Evolutionary conservation across 2,113 vertebrate species (phyloP).

Genomic region (Dasyprocta punctata): DNA sequence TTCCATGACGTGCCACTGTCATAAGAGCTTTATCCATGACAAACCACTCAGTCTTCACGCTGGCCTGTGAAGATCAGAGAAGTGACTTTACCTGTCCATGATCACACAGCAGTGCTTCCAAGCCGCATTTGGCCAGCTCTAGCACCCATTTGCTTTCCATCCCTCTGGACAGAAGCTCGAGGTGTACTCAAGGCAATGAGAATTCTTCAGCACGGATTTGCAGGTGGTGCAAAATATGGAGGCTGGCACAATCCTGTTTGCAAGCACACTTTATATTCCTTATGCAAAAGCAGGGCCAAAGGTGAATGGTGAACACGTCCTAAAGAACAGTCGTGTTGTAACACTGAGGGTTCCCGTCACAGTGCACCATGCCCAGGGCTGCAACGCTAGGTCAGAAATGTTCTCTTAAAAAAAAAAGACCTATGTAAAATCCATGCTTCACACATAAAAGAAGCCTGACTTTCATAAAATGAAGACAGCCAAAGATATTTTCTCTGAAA

Average conservation of each 20-base stretch:
- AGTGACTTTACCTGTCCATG: not conserved
- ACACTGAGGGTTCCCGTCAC: not conserved
- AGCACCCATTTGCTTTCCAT: not conserved
- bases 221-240: not conserved
- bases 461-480: constrained; percentile 22
- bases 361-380: not conserved
- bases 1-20: not conserved
- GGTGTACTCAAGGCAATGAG: not conserved
- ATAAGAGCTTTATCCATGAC: not conserved
- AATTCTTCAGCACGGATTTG: not conserved
- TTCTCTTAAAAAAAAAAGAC: not conserved
- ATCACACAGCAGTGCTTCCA: not conserved
- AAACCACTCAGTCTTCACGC: not conserved
- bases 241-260: not conserved
- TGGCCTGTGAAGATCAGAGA: not conserved
- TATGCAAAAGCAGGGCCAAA: constrained; percentile 64
- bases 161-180: not conserved
- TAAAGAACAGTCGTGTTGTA: not conserved
- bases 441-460: constrained; percentile 22
- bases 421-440: not conserved
- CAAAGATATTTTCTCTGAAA: constrained; percentile 21
- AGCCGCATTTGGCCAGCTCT: not conserved
- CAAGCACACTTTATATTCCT: constrained; percentile 40
- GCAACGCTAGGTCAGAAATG: not conserved
- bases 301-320: constrained; percentile 46